Base-by-base conservation (phyloP, 2,113 vertebrate genomes). In the Sapayoa aenigma region DNA sequence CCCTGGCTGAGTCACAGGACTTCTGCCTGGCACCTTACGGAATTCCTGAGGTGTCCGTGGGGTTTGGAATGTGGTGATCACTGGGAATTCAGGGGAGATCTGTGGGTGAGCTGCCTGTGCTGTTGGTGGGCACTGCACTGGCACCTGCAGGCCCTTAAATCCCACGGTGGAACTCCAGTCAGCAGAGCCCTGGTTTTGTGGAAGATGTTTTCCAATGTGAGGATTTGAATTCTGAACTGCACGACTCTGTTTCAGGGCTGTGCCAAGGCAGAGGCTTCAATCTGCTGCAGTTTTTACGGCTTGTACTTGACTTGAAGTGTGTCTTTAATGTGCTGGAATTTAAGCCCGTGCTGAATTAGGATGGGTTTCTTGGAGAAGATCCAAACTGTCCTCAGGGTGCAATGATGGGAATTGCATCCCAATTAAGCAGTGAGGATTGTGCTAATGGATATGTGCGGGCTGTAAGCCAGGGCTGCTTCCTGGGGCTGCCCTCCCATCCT, bases 21-120 rank as follows among this genome's bases (percentile, higher is more conserved):
- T 62, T 12, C 30, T 27, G 60, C 12, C 30, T 27, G 60, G 12
- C 24, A 30, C 25, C 30, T 37, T 56, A 30, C 28, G 1, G 2
- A 27, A 10, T 47, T 50, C 50, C 47, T 1, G 4, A 5, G 6
- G 3, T 3, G 1, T 33, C 28, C 1, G 0, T 3, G 11, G n/a
- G 41, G 18, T 65, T 65, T 52, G 49, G 47, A 56, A 68, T 0
- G 0, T 28, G 55, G 2, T 28, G 31, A 24, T n/a, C 23, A 2
- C 25, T 9, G 37, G 10, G 18, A 42, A 4, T 2, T 33, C 14
- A 30, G 49, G 55, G 10, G 2, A 16, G 31, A n/a, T 5, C 23
- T 1, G 0, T 37, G 65, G 28, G 2, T 0, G 6, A 58, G 33
- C 12, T 73, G 33, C 30, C 25, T 0, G 0, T 31, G 46, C 60